Evolutionary conservation across 2,888 invertebrate species (phyloP), one percentile per base, ranked within the genome.

Genomic region (Dryadula phaetusa): DNA sequence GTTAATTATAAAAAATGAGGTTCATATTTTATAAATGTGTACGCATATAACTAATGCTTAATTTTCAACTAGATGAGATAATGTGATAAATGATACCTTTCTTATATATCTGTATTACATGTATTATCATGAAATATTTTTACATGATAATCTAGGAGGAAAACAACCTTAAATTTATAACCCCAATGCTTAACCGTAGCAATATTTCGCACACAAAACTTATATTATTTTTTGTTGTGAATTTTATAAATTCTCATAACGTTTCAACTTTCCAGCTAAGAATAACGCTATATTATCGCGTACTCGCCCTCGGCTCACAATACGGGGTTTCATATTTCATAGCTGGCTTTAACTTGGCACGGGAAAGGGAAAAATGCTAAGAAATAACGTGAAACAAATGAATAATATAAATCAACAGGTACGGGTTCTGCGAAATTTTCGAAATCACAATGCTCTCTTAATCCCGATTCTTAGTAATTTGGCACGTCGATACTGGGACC

Each of bases 381-480:
- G 69, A 66, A 74, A 74, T 72, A 71, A 70, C 68, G 64, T 53
- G 67, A 67, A 72, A 75, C 72, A 71, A 73, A 72, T 73, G 69
- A 71, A 62, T 70, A 66, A 64, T 70, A 72, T 75, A 74, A 72
- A 74, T 74, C 71, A 70, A 70, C 74, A 73, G 74, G 73, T 72
- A 74, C 61, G 40, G 4, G 79, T 84, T 82, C 79, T 70, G 76
- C 75, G 82, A 86, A 86, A 79, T 79, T 77, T 76, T 40, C 40
- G 22, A 40, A 56, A 40, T 78, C 75, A 90, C 87, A 89, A 87
- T 87, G 80, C 81, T 79, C 80, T 79, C 79, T 82, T 88, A 88
- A 88, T 90, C 88, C 83, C 75, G 75, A 79, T 78, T 81, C 79
- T 72, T 75, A 75, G 76, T 77, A 82, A 82, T 80, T 81, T 82